These are phyloP conservation scores for Mastomys natalensis DNA, from an alignment of 2,113 vertebrate genomes.

Conservation along the genomic window DNA sequence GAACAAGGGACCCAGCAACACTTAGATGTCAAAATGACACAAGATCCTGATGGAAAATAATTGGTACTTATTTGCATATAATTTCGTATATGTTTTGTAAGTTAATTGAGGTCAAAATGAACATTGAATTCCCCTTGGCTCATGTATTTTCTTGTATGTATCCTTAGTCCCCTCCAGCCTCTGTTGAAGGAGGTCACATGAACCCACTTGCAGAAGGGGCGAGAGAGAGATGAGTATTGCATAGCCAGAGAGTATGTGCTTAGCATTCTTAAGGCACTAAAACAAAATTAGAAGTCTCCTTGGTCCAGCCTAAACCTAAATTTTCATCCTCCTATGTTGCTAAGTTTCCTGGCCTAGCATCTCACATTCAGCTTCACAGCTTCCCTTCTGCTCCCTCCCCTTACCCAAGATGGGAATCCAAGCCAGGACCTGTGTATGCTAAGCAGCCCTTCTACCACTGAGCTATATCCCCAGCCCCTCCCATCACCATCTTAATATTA, in stretches of 20 bases:
- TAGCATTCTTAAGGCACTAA: neutral
- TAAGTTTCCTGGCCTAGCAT: neutral
- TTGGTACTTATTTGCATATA: constrained; percentile 65
- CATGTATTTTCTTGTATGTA: constrained; percentile 25
- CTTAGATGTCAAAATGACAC: neutral
- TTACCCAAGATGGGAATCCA: neutral
- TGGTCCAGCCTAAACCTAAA: neutral
- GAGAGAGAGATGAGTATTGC: neutral
- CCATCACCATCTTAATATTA: neutral
- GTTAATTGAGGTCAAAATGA: constrained; percentile 67
- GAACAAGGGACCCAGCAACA: neutral
- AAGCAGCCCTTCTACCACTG: neutral
- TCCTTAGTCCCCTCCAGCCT: neutral
- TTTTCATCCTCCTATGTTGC: neutral
- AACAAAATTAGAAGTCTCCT: neutral
- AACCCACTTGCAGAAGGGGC: neutral
- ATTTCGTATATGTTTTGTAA: constrained; percentile 64
- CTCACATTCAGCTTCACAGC: neutral
- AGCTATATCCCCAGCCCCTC: neutral
- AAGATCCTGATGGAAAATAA: constrained; percentile 55
- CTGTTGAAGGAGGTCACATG: neutral
- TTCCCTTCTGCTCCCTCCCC: neutral
- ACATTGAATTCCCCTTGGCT: constrained; percentile 13
- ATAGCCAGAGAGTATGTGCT: neutral
- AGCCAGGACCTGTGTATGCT: neutral